Evolutionary conservation across 2,113 vertebrate species (phyloP).

Genomic region (Morone chrysops): DNA sequence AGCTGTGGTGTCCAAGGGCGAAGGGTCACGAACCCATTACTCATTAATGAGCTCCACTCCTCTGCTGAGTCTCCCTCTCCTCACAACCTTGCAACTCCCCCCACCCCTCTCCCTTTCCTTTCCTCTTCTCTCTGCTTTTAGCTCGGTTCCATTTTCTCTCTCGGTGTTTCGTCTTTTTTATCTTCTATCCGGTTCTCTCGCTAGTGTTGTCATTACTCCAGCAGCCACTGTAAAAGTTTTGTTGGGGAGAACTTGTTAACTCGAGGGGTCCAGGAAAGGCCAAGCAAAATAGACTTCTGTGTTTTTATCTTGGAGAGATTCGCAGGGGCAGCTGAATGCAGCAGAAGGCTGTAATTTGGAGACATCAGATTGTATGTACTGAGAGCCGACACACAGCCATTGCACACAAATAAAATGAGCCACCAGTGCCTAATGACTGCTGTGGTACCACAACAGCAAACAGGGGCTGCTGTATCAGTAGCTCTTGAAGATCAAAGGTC

Average conservation of each 20-base stretch:
- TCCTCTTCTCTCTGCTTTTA: background rate
- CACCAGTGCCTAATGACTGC: slow-evolving; percentile 44
- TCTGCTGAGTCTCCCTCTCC: slow-evolving; percentile 51
- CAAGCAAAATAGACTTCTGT: slow-evolving; percentile 48
- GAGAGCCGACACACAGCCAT: slow-evolving; percentile 7
- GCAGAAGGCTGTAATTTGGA: slow-evolving; percentile 61
- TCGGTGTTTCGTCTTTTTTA: background rate
- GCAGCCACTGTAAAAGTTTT: slow-evolving; percentile 54
- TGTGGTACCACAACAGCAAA: slow-evolving; percentile 8
- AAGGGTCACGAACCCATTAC: slow-evolving; percentile 66
- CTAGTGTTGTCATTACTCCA: slow-evolving; percentile 34
- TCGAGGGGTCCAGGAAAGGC: slow-evolving; percentile 45
- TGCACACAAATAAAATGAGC: slow-evolving; percentile 32
- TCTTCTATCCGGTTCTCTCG: background rate
- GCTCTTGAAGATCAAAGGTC: slow-evolving; percentile 38
- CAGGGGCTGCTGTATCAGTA: slow-evolving; percentile 7
- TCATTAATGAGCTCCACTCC: slow-evolving; percentile 75
- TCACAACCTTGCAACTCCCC: slow-evolving; percentile 44
- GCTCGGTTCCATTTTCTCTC: slow-evolving; percentile 16
- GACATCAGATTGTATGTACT: slow-evolving; percentile 43
- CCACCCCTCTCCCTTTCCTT: background rate
- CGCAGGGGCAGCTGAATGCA: slow-evolving; percentile 2
- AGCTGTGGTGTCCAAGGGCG: slow-evolving; percentile 58
- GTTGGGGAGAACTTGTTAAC: slow-evolving; percentile 56
- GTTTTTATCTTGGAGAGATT: slow-evolving; percentile 54